Evolutionary conservation across 2,797 vertebrate species (phyloP), one percentile per base, ranked within the genome.

Genomic region (Myripristis murdjan): DNA sequence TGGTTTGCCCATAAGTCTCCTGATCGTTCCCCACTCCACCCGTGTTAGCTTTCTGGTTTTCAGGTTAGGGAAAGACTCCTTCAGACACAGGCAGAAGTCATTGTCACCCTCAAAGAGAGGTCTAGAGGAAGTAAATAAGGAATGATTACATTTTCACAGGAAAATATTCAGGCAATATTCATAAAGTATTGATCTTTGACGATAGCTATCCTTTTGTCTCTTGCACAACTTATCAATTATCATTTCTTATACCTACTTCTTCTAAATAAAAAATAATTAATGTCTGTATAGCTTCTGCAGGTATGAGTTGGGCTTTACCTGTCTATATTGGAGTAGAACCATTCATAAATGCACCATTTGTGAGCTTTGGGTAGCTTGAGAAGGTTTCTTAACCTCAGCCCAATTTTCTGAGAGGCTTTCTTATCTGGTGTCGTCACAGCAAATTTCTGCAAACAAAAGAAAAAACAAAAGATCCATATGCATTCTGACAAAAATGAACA

Each of bases 311-410:
- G 28, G 58, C 15, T 56, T 79, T 96, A 99, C 98, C 97, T 97
- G 94, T 99, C 98, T 77, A 99, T 98, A 85, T 99, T 99, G 62
- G 98, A 98, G 89, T 99, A 99, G 94, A 99, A 99, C 98, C 98
- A 99, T 86, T 99, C 98, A 1, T 99, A 99, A 92, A 99, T 99
- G 90, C 98, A 99, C 98, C 98, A 99, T 90, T 99, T 99, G 92
- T 99, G 98, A 59, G 98, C 98, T 95, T 99, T 99, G 70, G 98
- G 98, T 61, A 99, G 95, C 77, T 99, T 99, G 15, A 99, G 95
- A 23, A 99, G 95, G 83, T 99, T 99, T 83, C 98, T 95, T 86
- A 99, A 94, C 72, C 98, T 93, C 75, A 99, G 94, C n/a, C 98
- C 98, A 78, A 99, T 99, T 94, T 97, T 98, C 92, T 99, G 98